Evolutionary conservation across 1,140 invertebrate genomes (phyloP), one percentile per base, ranked within the genome.

Genomic region (Drosophila repleta): DNA sequence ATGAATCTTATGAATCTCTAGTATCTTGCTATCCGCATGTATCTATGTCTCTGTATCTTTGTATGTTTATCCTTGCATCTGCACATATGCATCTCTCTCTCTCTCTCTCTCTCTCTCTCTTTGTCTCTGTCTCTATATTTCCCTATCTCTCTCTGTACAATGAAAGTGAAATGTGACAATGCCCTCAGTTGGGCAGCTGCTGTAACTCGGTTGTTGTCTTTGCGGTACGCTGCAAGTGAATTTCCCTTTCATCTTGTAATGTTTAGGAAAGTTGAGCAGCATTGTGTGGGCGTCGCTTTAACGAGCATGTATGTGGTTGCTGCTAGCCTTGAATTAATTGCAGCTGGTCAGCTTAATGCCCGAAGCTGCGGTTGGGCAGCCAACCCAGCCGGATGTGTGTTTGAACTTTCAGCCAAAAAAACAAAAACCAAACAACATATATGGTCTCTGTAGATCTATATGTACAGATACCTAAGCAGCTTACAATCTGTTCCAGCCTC

Each of bases 101-200:
- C 2, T 3, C 2, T 32, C 6, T 32, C 29, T 32, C 2, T 10
- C 29, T 32, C 7, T 32, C 2, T 32, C 29, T 10, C 7, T 29
- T 6, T 29, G 7, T 29, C 0, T 29, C 15, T 62, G 32, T 62
- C 37, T 49, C 29, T 45, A 4, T 20, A 45, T 21, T 17, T 5
- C 45, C 65, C 52, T 67, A 35, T 35, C 32, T 35, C 26, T 29
- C 6, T 29, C 32, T 35, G 8, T 35, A 3, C 55, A 88, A 76
- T 39, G 83, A 88, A 88, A 88, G 83, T 88, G 83, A 88, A 88
- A 89, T 88, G 84, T 83, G 76, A 89, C 83, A 77, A 76, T 88
- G 84, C 84, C 84, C 84, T 88, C 65, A 35, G 69, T 60, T 39
- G 35, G 37, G 35, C 26, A 39, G 29, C 41, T 32, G 53, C 24